Base-by-base conservation (phyloP, 2,797 vertebrate genomes). In the Eurystomus glaucurus region DNA sequence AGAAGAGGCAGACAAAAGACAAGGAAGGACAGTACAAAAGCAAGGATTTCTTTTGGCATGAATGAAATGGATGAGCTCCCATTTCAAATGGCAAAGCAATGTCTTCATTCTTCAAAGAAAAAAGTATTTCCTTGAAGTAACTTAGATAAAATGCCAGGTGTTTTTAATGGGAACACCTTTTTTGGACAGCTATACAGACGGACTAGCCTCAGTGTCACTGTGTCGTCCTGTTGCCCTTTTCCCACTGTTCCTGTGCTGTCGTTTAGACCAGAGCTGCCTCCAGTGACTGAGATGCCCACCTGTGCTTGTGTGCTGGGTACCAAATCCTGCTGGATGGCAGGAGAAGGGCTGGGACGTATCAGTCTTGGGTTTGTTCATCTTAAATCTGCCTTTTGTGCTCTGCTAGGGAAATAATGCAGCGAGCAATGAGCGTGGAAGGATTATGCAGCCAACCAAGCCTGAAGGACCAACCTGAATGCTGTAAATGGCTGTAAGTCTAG, bases 391-490 rank as follows among this genome's bases (percentile, higher is more conserved):
- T 82, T 33, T 72, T 46, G 66, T 82, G 66, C 50, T 78, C 58
- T 75, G 70, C 25, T 31, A 33, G 2, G 18, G 70, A 66, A 18
- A 61, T 78, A 87, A 85, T 17, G 50, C 55, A 22, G 25, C 0
- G 3, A 66, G 51, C 58, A 66, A 55, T 0, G 1, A 78, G 57
- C 0, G 0, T 81, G 88, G 74, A 90, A 92, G 52, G 87, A 75
- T 85, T 93, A 64, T 1, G 1, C 4, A 20, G 45, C 46, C 70
- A 79, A 1, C 52, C 74, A 76, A 95, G 65, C 37, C 74, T 89
- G 87, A 85, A 89, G 70, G 66, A 78, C 62, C 69, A 87, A 43
- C 52, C 48, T 87, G 75, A 33, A 41, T 76, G 50, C 57, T 75
- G 35, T 51, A 81, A 81, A 62, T 66, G 60, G 33, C 55, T 89